Conservation (phyloP, 2,888 invertebrate species). For the Beris morrisii region DNA sequence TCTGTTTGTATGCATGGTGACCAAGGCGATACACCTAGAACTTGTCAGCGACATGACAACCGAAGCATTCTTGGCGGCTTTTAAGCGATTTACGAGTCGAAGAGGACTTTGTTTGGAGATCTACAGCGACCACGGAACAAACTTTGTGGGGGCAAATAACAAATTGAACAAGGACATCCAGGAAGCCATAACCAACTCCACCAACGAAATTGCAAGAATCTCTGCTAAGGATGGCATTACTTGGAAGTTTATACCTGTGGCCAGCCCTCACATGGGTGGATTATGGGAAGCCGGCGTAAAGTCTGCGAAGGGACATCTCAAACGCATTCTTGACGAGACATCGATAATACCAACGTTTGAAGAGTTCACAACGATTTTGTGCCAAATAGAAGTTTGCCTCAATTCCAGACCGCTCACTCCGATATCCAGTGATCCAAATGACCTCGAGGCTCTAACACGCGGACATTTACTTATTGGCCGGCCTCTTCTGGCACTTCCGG, state of each 20-base stretch:
- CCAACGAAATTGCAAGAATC: background rate
- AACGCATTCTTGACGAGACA: too few species aligned
- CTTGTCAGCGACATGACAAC: constrained; percentile 19
- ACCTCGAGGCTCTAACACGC: constrained; percentile 2
- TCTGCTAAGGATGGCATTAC: constrained; percentile 3
- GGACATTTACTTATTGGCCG: too few species aligned
- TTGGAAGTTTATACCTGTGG: constrained; percentile 1
- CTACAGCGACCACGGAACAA: constrained; percentile 21
- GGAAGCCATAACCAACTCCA: background rate
- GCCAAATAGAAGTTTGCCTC: constrained; percentile 12
- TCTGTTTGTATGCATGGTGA: constrained; percentile 12
- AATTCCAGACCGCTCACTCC: constrained; percentile 16
- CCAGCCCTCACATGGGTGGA: constrained; percentile 7
- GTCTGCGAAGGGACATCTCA: constrained; percentile 6
- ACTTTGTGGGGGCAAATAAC: constrained; percentile 7
- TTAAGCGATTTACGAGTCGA: constrained; percentile 16
- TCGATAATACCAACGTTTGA: too few species aligned
- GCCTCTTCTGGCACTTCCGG: constrained; percentile 19
- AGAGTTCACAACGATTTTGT: constrained; percentile 22
- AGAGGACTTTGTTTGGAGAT: constrained; percentile 23
- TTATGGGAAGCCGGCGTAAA: constrained; percentile 18
- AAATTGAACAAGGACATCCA: constrained; percentile 18
- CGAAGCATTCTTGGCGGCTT: constrained; percentile 22
- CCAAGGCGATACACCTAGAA: constrained; percentile 25
- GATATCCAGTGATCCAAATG: constrained; percentile 4